phyloP scores from a whole-genome alignment of 1,140 invertebrate genomes.

The Batillaria attramentaria region DNA sequence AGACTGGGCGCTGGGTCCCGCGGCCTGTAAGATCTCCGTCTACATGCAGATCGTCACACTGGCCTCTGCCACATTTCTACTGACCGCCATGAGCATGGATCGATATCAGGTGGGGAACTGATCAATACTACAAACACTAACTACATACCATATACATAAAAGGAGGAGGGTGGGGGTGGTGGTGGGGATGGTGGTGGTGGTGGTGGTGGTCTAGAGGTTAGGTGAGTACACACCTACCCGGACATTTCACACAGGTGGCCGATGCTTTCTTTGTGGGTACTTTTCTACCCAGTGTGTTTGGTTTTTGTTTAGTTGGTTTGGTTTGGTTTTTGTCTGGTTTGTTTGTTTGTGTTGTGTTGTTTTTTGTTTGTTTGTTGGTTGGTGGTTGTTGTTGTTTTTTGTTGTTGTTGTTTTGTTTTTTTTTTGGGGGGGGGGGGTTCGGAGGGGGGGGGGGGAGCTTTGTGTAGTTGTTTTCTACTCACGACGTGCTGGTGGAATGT shows the following conservation, averaged over 20 bases:
- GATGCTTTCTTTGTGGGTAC: neutral
- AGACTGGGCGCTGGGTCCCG: constrained; percentile 72
- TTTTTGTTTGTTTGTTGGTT: neutral
- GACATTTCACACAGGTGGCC: neutral
- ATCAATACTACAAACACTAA: no score
- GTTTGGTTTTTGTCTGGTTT: neutral
- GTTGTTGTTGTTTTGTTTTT: neutral
- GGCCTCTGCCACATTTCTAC: constrained; percentile 71
- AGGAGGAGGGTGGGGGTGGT: neutral
- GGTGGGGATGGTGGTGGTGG: neutral
- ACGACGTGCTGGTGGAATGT: no score
- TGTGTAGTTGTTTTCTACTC: no score
- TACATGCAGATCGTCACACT: constrained; percentile 73
- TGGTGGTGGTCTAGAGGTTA: neutral
- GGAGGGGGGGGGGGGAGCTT: no score
- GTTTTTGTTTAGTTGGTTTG: neutral
- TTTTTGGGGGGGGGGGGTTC: neutral
- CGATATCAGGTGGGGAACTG: constrained; percentile 58
- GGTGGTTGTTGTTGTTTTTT: neutral
- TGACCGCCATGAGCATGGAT: constrained; percentile 73
- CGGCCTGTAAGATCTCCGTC: constrained; percentile 71
- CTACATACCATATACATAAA: no score
- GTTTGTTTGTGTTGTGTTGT: neutral
- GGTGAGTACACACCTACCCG: neutral
- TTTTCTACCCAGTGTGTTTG: neutral